Percentiles rank a stretch among this genome's conserved stretches.
Conservation (phyloP, 2,888 invertebrate genomes). For the Cheilosia impressa region DNA sequence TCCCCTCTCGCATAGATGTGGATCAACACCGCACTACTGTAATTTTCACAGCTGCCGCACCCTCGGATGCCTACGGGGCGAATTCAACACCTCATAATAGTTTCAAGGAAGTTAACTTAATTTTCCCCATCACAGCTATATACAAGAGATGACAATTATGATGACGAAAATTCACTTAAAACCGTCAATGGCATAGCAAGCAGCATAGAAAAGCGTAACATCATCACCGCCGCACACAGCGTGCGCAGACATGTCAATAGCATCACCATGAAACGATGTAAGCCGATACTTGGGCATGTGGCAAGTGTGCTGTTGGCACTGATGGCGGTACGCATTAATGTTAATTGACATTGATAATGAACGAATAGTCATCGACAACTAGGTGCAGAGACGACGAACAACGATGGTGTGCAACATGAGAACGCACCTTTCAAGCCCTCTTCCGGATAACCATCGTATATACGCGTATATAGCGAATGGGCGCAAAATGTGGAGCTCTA, state of each 20-base stretch:
- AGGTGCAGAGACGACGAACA: background rate
- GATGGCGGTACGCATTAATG: constrained; percentile 58
- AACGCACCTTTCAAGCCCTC: constrained; percentile 60
- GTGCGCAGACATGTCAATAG: constrained; percentile 53
- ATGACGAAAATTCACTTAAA: constrained; percentile 68
- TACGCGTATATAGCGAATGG: background rate
- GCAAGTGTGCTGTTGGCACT: constrained; percentile 50
- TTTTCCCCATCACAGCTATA: constrained; percentile 55
- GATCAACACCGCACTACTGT: constrained; percentile 16
- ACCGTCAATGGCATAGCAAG: constrained; percentile 49
- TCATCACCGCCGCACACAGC: background rate
- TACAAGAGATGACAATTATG: constrained; percentile 64
- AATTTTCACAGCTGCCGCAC: constrained; percentile 15
- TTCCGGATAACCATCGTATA: constrained; percentile 55
- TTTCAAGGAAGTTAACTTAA: constrained; percentile 54
- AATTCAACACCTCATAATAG: constrained; percentile 58
- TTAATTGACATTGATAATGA: constrained; percentile 75
- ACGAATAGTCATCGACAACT: constrained; percentile 63
- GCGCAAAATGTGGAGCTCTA: constrained; percentile 19
- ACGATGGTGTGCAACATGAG: constrained; percentile 60
- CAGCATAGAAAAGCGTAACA: constrained; percentile 6
- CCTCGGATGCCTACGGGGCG: background rate
- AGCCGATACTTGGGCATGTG: constrained; percentile 61
- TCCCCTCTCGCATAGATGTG: constrained; percentile 5
- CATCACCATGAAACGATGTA: constrained; percentile 64